These are phyloP conservation scores for Perca flavescens DNA, from an alignment of 2,113 vertebrate species.

Conservation along the genomic window DNA sequence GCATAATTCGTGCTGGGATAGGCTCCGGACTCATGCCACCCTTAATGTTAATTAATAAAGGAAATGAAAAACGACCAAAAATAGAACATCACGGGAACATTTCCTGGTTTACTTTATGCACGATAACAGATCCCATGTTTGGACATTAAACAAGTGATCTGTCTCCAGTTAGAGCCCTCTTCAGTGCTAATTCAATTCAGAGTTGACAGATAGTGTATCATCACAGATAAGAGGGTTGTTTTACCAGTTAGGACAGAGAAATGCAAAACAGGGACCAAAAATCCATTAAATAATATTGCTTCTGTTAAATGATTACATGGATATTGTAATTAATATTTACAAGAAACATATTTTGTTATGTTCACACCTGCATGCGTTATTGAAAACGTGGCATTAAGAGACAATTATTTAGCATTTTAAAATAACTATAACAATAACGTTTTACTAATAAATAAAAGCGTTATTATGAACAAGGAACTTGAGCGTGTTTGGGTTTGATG, in stretches of 20 bases:
- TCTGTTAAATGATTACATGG: neutral
- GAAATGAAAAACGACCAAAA: constrained; percentile 42
- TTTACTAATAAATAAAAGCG: neutral
- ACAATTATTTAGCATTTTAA: no score
- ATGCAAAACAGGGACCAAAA: neutral
- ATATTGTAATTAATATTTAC: neutral
- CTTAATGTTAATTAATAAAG: constrained; percentile 16
- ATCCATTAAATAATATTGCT: neutral
- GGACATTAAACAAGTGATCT: constrained; percentile 24
- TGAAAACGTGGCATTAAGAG: neutral
- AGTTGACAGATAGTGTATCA: constrained; percentile 30
- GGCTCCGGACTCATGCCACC: constrained; percentile 6
- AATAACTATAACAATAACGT: neutral
- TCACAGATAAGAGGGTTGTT: constrained; percentile 29
- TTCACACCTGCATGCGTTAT: neutral
- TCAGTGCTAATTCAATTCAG: constrained; percentile 35
- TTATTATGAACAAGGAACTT: constrained; percentile 17
- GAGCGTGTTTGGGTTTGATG: constrained; percentile 58
- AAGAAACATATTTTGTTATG: neutral
- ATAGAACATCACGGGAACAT: constrained; percentile 43
- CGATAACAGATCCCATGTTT: constrained; percentile 30
- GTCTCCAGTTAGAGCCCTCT: neutral
- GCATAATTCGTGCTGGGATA: constrained; percentile 1
- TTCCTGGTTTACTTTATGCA: constrained; percentile 38
- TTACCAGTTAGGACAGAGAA: neutral